Evolutionary conservation across 2,888 invertebrate species (phyloP).

Genomic region (Noctua fimbriata): DNA sequence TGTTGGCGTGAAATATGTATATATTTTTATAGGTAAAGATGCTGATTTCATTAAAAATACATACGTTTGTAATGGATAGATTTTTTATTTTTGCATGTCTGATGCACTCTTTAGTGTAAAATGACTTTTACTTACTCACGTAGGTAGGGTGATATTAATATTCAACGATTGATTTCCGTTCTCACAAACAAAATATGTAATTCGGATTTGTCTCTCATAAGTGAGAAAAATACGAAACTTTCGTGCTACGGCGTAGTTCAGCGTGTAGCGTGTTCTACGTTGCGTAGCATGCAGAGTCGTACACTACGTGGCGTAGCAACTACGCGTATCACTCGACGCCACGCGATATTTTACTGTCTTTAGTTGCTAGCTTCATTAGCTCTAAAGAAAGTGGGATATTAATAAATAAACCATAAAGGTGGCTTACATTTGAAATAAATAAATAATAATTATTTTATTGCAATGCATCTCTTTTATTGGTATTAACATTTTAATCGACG

Average conservation of each 20-base stretch:
- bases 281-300: not conserved
- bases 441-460: not conserved
- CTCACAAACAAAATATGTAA: not conserved
- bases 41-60: not conserved
- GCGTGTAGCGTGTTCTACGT: not conserved
- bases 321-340: too few species aligned
- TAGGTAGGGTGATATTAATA: not conserved
- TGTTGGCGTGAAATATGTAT: slow-evolving; percentile 30
- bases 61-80: not conserved
- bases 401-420: not conserved
- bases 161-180: not conserved
- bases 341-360: too few species aligned
- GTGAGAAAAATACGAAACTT: not conserved
- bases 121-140: not conserved
- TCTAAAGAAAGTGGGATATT: not conserved
- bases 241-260: not conserved
- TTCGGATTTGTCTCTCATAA: not conserved
- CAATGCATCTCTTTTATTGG: not conserved
- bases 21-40: not conserved
- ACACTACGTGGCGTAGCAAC: not conserved
- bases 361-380: not conserved
- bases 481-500: not conserved
- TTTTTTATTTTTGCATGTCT: not conserved
- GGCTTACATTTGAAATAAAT: not conserved
- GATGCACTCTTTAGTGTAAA: not conserved